Conservation (phyloP, 2,797 vertebrate species). For the Pelodytes ibericus region DNA sequence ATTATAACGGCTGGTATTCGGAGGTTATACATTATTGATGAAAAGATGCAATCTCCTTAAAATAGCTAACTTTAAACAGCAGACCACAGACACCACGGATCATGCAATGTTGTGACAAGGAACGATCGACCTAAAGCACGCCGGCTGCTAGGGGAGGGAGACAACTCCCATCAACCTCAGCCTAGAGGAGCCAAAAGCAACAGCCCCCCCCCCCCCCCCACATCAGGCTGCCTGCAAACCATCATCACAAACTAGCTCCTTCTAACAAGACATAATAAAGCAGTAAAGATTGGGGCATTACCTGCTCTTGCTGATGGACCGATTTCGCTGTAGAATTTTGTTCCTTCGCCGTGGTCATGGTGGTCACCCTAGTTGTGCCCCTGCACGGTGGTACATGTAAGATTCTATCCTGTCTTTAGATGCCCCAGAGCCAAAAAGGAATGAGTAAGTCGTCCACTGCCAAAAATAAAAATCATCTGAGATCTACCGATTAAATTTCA, state of each 20-base stretch:
- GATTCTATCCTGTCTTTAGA: conserved; percentile 54
- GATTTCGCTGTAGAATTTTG: conserved; percentile 80
- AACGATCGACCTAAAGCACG: background rate
- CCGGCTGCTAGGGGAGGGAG: background rate
- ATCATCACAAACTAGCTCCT: conserved; percentile 9
- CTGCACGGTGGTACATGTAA: conserved; percentile 61
- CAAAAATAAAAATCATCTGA: conserved; percentile 64
- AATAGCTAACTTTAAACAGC: conserved; percentile 53
- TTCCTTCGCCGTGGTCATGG: conserved; percentile 91
- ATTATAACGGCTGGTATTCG: conserved; percentile 51
- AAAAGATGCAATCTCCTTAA: conserved; percentile 58
- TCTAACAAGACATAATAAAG: conserved; percentile 38
- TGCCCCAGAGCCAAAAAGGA: conserved; percentile 56
- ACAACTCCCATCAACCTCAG: background rate
- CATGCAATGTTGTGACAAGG: background rate
- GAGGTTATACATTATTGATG: conserved; percentile 47
- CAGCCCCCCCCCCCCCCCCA: no score
- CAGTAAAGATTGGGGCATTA: conserved; percentile 66
- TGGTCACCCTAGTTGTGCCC: conserved; percentile 65
- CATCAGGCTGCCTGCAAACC: conserved; percentile 2
- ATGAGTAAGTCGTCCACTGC: conserved; percentile 72
- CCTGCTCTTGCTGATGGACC: conserved; percentile 86
- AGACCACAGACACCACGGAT: conserved; percentile 53
- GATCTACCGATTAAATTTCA: conserved; percentile 48
- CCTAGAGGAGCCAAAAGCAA: no score